These are phyloP conservation scores for Meiosimyza decipiens DNA, from an alignment of 2,888 invertebrate genomes.

Conservation along the genomic window DNA sequence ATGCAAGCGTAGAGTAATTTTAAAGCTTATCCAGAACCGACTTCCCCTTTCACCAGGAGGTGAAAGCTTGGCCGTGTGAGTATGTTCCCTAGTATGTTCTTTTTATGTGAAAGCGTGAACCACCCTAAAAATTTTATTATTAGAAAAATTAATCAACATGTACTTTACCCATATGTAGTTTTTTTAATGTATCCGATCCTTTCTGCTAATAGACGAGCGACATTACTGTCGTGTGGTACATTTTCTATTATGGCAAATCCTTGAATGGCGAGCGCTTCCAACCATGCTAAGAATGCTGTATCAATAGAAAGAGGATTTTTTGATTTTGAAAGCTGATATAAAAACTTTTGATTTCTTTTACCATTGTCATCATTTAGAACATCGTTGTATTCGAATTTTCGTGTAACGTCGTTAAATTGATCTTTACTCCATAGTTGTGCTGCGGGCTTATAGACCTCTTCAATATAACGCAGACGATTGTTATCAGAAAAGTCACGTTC, in stretches of 20 bases:
- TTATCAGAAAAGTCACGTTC: conserved; percentile 70
- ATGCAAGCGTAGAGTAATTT: no score
- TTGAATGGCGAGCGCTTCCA: conserved; percentile 71
- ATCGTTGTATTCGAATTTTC: conserved; percentile 69
- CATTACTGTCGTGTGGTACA: conserved; percentile 70
- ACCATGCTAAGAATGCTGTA: conserved; percentile 69
- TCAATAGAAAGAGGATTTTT: not conserved
- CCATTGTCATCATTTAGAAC: conserved; percentile 68
- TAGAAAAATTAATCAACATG: not conserved
- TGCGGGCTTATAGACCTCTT: conserved; percentile 69
- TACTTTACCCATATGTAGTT: conserved; percentile 76
- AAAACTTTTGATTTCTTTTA: conserved; percentile 48
- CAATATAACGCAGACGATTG: conserved; percentile 68
- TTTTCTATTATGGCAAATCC: conserved; percentile 75
- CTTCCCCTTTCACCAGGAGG: no score
- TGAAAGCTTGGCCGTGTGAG: no score
- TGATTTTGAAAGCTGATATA: not conserved
- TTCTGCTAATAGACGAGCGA: conserved; percentile 70
- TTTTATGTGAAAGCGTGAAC: no score
- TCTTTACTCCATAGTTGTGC: conserved; percentile 70
- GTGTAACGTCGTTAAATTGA: conserved; percentile 68
- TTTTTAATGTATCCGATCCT: conserved; percentile 75
- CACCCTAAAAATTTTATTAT: not conserved
- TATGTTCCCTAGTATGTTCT: no score
- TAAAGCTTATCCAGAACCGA: no score